Base-by-base conservation (phyloP, 2,888 invertebrate genomes). In the Tipula unca region DNA sequence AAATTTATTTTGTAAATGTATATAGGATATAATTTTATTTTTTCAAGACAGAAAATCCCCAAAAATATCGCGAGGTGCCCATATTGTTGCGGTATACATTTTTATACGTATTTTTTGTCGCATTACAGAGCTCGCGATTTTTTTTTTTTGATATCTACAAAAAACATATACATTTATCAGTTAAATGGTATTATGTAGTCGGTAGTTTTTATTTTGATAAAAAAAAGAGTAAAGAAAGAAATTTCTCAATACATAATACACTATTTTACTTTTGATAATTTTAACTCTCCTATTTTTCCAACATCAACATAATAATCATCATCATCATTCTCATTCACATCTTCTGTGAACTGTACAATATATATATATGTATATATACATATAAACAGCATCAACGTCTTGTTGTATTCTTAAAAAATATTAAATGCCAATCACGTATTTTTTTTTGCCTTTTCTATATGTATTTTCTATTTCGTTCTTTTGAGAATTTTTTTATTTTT, bases 41-140 rank as follows among this genome's bases (percentile, higher is more conserved):
- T 54, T 54, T 54, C n/a, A 17, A 17, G n/a, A n/a, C n/a, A 54
- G 6, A 54, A 42, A 42, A 13, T 32, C 32, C 32, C 32, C 17
- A 17, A 54, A 69, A 69, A 25, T 69, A 1, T 69, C 69, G 69
- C 69, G 35, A 83, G 29, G 82, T 82, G 17, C 83, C 83, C 83
- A n/a, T 83, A 29, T 83, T 83, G 83, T 83, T 83, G 83, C 35
- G 83, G 83, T 83, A 83, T 83, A 32, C 32, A 83, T 83, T n/a
- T 83, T 13, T 82, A 10, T 14, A 29, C 14, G 82, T 29, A 83
- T 5, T 32, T 25, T 83, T 83, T 83, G 83, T 83, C 83, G 83
- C 83, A 83, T 35, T 83, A 29, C 83, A 13, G 32, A 83, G 25
- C 25, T 69, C 69, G 69, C 69, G 48, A 48, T 17, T 48, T 48